These are phyloP conservation scores for Mastigias papua DNA, from an alignment of 30 jellyfish, hydroid and myxozoan species.

Conservation along the genomic window DNA sequence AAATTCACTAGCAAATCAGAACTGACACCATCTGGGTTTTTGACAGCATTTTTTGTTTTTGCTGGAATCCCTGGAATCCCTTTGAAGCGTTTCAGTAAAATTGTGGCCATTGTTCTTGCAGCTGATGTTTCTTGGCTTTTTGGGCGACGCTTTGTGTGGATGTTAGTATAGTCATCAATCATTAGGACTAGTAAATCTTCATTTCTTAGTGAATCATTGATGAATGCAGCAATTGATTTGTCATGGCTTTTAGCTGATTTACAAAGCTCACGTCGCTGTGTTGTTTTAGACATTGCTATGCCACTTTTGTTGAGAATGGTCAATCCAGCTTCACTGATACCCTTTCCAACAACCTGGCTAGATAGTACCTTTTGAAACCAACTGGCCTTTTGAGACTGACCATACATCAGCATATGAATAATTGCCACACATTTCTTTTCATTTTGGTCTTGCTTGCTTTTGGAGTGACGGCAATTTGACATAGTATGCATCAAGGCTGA, in stretches of 20 bases:
- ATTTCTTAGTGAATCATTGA: constrained; percentile 7
- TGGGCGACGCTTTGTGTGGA: constrained; percentile 7
- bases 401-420: constrained; percentile 32
- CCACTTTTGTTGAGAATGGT: background rate
- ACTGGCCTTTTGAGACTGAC: constrained; percentile 21
- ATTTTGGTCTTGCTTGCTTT: background rate
- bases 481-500: constrained; percentile 6
- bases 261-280: background rate
- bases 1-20: background rate
- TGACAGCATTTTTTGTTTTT: background rate
- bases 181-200: constrained; percentile 26
- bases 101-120: constrained; percentile 52
- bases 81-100: constrained; percentile 16
- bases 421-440: constrained; percentile 23
- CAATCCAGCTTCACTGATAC: constrained; percentile 9
- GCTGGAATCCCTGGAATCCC: constrained; percentile 17
- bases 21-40: background rate
- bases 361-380: constrained; percentile 32
- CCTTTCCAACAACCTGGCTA: constrained; percentile 22
- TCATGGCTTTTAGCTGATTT: background rate
- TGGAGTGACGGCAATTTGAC: background rate
- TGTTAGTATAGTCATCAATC: constrained; percentile 34
- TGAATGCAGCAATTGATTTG: background rate
- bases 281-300: constrained; percentile 10
- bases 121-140: constrained; percentile 9